These are phyloP conservation scores for Notamacropus eugenii DNA, from an alignment of 2,797 vertebrate genomes.

Conservation along the genomic window DNA sequence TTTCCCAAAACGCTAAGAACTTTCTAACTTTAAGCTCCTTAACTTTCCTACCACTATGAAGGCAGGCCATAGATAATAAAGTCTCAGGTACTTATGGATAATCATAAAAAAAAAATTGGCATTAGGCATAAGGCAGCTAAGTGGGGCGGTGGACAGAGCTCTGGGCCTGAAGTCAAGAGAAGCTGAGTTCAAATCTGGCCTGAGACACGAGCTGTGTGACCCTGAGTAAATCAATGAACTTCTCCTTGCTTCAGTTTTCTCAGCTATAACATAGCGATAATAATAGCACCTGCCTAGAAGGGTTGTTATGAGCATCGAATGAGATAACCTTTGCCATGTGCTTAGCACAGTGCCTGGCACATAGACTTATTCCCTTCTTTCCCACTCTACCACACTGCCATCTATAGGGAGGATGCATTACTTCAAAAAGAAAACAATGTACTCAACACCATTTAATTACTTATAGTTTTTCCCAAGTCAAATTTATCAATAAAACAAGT, in stretches of 20 bases:
- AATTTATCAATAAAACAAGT: neutral
- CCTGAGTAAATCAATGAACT: neutral
- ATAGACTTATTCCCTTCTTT: too few relatives aligned
- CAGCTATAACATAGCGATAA: neutral
- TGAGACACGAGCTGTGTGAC: neutral
- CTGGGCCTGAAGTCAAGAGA: neutral
- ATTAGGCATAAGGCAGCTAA: neutral
- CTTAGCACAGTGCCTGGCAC: neutral
- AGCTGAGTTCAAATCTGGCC: neutral
- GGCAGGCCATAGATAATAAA: neutral
- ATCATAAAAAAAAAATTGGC: neutral
- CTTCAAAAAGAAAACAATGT: neutral
- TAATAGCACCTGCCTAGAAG: neutral
- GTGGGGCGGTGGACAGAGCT: neutral
- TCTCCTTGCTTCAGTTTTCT: neutral
- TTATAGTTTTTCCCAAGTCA: neutral
- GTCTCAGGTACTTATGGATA: neutral
- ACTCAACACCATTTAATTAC: neutral
- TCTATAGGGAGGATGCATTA: neutral
- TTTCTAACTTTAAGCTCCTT: conserved; percentile 47
- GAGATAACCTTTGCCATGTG: neutral
- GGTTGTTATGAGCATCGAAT: neutral
- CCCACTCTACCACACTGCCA: neutral
- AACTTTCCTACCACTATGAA: conserved; percentile 30
- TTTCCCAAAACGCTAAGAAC: conserved; percentile 27